These are phyloP conservation scores for Sarcophaga variegata DNA, from an alignment of 2,888 invertebrate genomes.

Conservation along the genomic window DNA sequence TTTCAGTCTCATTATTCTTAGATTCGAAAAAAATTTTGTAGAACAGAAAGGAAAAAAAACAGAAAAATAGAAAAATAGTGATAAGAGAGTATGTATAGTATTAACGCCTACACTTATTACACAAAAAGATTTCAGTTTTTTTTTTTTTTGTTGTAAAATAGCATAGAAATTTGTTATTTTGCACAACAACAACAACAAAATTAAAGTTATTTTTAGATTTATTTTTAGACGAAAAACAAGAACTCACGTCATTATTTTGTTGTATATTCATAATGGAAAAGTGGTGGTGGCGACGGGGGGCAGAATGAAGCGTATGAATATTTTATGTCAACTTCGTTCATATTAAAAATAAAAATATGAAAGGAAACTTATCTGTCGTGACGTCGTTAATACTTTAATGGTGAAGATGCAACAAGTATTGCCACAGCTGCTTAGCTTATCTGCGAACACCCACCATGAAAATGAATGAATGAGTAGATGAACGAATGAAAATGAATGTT, in stretches of 20 bases:
- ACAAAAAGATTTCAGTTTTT: constrained; percentile 4
- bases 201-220: constrained; percentile 55
- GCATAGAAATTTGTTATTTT: neutral
- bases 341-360: neutral
- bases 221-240: constrained; percentile 14
- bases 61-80: neutral
- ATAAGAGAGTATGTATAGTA: constrained; percentile 31
- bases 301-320: too few species aligned
- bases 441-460: neutral
- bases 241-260: constrained; percentile 57
- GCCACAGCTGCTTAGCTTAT: neutral
- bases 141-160: constrained; percentile 3
- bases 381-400: neutral
- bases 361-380: neutral
- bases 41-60: neutral
- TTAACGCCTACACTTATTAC: constrained; percentile 58
- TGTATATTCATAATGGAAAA: constrained; percentile 33
- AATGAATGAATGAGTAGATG: neutral
- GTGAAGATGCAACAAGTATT: constrained; percentile 46
- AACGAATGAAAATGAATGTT: neutral
- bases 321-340: too few species aligned
- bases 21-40: too few species aligned
- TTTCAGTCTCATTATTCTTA: too few species aligned
- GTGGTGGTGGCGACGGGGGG: neutral
- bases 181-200: constrained; percentile 9